phyloP scores from a whole-genome alignment of 2,888 invertebrate species.

The Tenthredo mesomela region DNA sequence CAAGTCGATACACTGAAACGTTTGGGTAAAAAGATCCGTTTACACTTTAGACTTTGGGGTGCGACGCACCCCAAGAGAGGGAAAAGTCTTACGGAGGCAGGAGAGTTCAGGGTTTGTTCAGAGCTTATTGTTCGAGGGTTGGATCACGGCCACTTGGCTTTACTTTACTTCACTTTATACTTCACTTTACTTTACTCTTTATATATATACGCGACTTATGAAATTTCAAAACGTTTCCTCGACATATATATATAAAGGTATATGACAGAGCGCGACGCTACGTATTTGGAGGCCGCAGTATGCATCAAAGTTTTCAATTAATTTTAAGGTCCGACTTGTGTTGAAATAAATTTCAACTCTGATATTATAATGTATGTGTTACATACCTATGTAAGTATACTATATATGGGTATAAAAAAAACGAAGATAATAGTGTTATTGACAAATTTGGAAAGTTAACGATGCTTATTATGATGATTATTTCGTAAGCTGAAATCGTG shows the following conservation, averaged over 20 bases:
- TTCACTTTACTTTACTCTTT: background rate
- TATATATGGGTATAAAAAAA: background rate
- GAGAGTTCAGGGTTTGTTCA: slow-evolving; percentile 2
- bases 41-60: background rate
- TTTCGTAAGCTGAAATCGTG: slow-evolving; percentile 5
- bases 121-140: slow-evolving; percentile 14
- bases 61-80: background rate
- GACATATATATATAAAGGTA: too few species aligned
- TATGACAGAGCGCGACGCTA: too few species aligned
- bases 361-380: too few species aligned
- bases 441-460: background rate
- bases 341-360: background rate
- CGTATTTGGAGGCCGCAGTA: slow-evolving; percentile 15
- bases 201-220: background rate
- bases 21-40: background rate
- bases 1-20: background rate
- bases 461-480: background rate
- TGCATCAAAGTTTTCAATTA: background rate
- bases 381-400: background rate
- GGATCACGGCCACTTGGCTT: background rate
- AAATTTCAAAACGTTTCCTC: background rate
- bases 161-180: background rate
- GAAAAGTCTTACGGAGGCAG: background rate
- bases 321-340: background rate
- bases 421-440: background rate